A percentile compares a stretch with the other conserved stretches of the same genome.
These are phyloP conservation scores for Zelleria hepariella DNA, from an alignment of 2,888 invertebrate genomes.

Conservation along the genomic window DNA sequence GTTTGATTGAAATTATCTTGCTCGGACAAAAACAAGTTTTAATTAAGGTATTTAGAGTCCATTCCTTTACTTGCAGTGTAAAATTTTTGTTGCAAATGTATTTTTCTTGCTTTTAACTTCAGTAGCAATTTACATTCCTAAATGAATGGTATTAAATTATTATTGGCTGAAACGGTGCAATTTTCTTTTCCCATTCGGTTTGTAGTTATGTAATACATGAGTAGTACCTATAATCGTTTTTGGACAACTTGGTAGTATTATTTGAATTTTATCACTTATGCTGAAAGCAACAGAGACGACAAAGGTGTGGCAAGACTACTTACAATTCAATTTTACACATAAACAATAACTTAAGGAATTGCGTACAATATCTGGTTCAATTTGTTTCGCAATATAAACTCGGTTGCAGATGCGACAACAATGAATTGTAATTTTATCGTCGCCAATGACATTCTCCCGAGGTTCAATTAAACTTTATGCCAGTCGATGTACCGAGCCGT, in stretches of 20 bases:
- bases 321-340: background rate
- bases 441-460: slow-evolving; percentile 42
- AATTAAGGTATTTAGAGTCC: background rate
- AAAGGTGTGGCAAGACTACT: background rate
- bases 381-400: slow-evolving; percentile 60
- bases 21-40: background rate
- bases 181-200: background rate
- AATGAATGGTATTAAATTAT: background rate
- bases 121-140: background rate
- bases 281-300: no score
- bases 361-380: slow-evolving; percentile 57
- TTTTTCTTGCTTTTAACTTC: background rate
- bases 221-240: no score
- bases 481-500: background rate
- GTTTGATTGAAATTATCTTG: background rate
- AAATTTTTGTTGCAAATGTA: background rate
- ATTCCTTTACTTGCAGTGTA: background rate
- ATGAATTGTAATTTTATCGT: slow-evolving; percentile 59
- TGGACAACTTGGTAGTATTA: no score
- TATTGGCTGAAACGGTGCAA: background rate
- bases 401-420: slow-evolving; percentile 54
- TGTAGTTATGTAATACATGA: background rate
- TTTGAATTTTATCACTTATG: no score
- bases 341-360: background rate
- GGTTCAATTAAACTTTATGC: slow-evolving; percentile 51